Conservation (phyloP, 2,113 vertebrate genomes). For the Osmerus mordax region DNA sequence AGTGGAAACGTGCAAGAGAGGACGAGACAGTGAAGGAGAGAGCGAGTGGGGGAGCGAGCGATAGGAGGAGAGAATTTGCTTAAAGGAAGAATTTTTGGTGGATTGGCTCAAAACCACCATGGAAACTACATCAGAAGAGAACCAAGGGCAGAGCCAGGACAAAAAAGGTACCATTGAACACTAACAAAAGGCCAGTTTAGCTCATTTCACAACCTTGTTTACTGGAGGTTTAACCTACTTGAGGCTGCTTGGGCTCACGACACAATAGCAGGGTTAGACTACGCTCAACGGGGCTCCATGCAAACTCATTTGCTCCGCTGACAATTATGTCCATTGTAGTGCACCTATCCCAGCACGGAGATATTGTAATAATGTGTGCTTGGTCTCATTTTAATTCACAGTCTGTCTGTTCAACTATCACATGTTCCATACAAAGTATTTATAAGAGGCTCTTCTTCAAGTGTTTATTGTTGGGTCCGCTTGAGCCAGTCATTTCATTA, state of each 20-base stretch:
- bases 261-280: constrained; percentile 35
- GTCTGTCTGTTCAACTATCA: too few species aligned
- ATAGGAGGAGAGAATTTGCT: constrained; percentile 73
- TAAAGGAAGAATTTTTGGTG: constrained; percentile 85
- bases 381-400: too few species aligned
- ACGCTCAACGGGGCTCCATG: constrained; percentile 3
- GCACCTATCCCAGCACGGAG: too few species aligned
- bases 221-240: constrained; percentile 64
- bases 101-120: constrained; percentile 90
- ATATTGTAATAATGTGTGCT: too few species aligned
- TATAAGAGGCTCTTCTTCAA: too few species aligned
- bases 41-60: constrained; percentile 22
- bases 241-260: constrained; percentile 39
- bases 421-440: too few species aligned
- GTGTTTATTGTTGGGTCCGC: too few species aligned
- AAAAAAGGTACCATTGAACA: constrained; percentile 83
- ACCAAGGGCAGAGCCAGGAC: constrained; percentile 86
- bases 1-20: constrained; percentile 66
- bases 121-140: constrained; percentile 91
- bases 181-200: constrained; percentile 77
- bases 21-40: constrained; percentile 56
- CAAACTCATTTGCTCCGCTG: not conserved
- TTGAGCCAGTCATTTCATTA: too few species aligned
- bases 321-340: too few species aligned
- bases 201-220: constrained; percentile 76